Evolutionary conservation across 2,797 vertebrate genomes (phyloP).

Genomic region (Paedocypris micromegethes): DNA sequence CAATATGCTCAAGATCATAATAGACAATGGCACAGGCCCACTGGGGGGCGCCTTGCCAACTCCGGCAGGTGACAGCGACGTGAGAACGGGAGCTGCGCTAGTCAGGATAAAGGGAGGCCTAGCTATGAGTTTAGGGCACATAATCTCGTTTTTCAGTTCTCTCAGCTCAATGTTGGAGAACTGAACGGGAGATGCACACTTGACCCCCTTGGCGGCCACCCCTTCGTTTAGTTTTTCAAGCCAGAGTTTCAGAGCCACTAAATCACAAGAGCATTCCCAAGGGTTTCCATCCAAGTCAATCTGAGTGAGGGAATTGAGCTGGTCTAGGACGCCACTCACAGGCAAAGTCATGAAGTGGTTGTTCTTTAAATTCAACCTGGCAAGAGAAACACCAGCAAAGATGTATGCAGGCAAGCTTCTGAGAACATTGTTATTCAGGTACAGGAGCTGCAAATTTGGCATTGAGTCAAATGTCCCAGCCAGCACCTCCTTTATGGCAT

Average conservation of each 20-base stretch:
- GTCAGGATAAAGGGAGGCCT: slow-evolving; percentile 81
- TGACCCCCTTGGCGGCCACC: slow-evolving; percentile 89
- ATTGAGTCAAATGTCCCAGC: slow-evolving; percentile 93
- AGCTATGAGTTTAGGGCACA: slow-evolving; percentile 88
- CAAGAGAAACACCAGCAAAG: slow-evolving; percentile 86
- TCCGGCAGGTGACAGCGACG: slow-evolving; percentile 78
- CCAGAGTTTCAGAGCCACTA: slow-evolving; percentile 96
- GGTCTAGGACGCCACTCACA: slow-evolving; percentile 95
- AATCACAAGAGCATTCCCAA: slow-evolving; percentile 97
- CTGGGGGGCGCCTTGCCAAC: slow-evolving; percentile 88
- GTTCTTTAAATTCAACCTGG: slow-evolving; percentile 91
- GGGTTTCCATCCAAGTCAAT: slow-evolving; percentile 97
- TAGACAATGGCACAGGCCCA: slow-evolving; percentile 92
- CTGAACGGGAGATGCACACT: slow-evolving; percentile 90
- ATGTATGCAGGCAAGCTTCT: slow-evolving; percentile 90
- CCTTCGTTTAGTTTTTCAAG: slow-evolving; percentile 89
- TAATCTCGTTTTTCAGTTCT: slow-evolving; percentile 90
- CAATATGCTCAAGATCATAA: slow-evolving; percentile 96
- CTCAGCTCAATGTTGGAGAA: slow-evolving; percentile 93
- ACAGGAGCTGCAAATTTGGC: slow-evolving; percentile 94
- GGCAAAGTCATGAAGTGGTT: slow-evolving; percentile 99
- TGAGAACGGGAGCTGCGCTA: slow-evolving; percentile 72
- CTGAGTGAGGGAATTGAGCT: slow-evolving; percentile 87
- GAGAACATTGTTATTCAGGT: slow-evolving; percentile 94
- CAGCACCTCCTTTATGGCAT: slow-evolving; percentile 93